A percentile compares a stretch with the other conserved stretches of the same genome.
Evolutionary conservation across 2,797 vertebrate species (phyloP).

Genomic region (Lates japonicus): DNA sequence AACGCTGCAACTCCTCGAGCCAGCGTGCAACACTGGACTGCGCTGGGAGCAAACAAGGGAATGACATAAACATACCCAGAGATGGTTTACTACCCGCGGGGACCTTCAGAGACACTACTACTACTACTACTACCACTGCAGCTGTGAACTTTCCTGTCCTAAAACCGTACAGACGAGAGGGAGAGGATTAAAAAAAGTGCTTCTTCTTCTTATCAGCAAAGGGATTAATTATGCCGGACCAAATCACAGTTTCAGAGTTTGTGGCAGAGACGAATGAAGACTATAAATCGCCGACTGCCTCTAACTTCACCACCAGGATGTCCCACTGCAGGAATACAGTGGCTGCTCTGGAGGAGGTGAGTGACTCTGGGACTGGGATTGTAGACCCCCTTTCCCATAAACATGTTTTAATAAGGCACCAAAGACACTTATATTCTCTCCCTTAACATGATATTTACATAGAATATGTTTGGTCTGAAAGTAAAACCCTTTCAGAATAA

Average conservation of each 20-base stretch:
- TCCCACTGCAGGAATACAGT: conserved; percentile 97
- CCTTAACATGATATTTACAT: background rate
- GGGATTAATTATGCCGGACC: conserved; percentile 92
- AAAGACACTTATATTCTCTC: background rate
- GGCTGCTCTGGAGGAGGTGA: conserved; percentile 97
- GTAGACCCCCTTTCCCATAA: background rate
- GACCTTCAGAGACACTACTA: conserved; percentile 51
- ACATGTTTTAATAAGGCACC: background rate
- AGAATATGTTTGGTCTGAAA: background rate
- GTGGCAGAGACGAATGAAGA: conserved; percentile 98
- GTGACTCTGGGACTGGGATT: conserved; percentile 40
- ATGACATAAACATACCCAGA: conserved; percentile 66
- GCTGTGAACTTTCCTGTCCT: conserved; percentile 68
- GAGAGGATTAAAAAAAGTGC: conserved; percentile 34
- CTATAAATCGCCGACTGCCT: conserved; percentile 98
- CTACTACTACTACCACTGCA: conserved; percentile 1
- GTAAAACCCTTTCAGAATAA: background rate
- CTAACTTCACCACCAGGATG: conserved; percentile 98
- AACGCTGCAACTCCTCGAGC: conserved; percentile 33
- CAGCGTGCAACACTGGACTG: conserved; percentile 51
- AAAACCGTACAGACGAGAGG: conserved; percentile 11
- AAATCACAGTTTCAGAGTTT: conserved; percentile 98
- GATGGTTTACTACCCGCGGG: conserved; percentile 74
- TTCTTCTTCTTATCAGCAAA: conserved; percentile 26
- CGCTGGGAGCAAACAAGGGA: conserved; percentile 53